Evolutionary conservation across 2,113 vertebrate genomes (phyloP).

Genomic region (Gadus macrocephalus): DNA sequence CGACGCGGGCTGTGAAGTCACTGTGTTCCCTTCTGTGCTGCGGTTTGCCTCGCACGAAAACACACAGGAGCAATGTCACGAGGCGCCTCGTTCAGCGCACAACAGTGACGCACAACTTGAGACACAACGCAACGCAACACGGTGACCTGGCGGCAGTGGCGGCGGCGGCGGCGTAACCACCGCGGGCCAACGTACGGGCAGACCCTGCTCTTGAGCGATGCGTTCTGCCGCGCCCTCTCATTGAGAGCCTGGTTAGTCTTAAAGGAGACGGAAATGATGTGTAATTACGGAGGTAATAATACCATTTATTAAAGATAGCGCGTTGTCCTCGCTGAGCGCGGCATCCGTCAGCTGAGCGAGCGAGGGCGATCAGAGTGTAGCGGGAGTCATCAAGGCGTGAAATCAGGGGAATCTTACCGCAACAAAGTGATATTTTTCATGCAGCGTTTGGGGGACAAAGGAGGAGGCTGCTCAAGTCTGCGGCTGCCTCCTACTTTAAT

Average conservation of each 20-base stretch:
- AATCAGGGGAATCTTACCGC: conserved; percentile 75
- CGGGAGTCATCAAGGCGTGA: conserved; percentile 71
- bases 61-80: conserved; percentile 23
- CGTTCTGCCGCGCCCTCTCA: conserved; percentile 43
- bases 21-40: conserved; percentile 23
- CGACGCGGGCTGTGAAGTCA: conserved; percentile 36
- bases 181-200: no score
- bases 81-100: conserved; percentile 40
- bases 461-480: conserved; percentile 57
- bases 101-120: conserved; percentile 4
- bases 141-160: no score
- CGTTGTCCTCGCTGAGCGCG: conserved; percentile 55
- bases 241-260: conserved; percentile 69
- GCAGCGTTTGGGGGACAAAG: conserved; percentile 70
- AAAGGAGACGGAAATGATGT: conserved; percentile 73
- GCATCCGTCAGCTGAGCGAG: conserved; percentile 59
- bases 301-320: conserved; percentile 70
- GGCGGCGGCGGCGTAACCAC: no score
- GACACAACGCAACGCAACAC: conserved; percentile 10
- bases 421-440: conserved; percentile 74
- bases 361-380: conserved; percentile 47
- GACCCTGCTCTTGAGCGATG: conserved; percentile 53
- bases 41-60: neutral
- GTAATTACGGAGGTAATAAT: conserved; percentile 75
- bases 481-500: conserved; percentile 69